phyloP scores from a whole-genome alignment of 2,888 invertebrate species.

The Zele albiditarsus region DNA sequence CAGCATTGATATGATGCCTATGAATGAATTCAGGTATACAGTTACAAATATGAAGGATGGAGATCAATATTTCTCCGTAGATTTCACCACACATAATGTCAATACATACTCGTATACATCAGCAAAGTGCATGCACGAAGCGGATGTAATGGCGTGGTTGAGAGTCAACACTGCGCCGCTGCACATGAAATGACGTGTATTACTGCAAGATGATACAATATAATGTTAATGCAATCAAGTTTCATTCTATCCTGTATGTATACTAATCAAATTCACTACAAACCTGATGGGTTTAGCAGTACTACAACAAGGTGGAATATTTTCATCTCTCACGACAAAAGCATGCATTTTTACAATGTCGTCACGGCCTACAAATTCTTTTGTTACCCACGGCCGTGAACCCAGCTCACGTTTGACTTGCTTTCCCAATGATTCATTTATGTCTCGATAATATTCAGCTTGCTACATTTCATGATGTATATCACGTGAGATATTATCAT shows the following conservation, averaged over 20 bases:
- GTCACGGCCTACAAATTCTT: conserved; percentile 39
- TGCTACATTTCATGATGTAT: not conserved
- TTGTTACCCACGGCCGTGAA: conserved; percentile 47
- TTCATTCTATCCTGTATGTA: not conserved
- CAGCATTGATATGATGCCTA: conserved; percentile 53
- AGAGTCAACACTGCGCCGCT: conserved; percentile 54
- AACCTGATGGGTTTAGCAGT: conserved; percentile 53
- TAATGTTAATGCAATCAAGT: not conserved
- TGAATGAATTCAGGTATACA: too few species aligned
- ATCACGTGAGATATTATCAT: not conserved
- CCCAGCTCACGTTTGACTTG: conserved; percentile 33
- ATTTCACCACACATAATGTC: not conserved
- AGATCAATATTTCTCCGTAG: not conserved
- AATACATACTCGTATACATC: conserved; percentile 54
- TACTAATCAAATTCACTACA: conserved; percentile 1
- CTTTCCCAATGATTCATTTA: conserved; percentile 18
- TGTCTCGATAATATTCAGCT: conserved; percentile 14
- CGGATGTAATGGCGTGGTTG: conserved; percentile 55
- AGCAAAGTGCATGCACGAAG: conserved; percentile 56
- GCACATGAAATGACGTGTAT: conserved; percentile 58
- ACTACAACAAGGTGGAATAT: conserved; percentile 51
- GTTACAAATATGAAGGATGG: too few species aligned
- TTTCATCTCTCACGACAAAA: conserved; percentile 56
- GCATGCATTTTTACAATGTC: conserved; percentile 54
- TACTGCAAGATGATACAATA: conserved; percentile 42